phyloP scores from a whole-genome alignment of 37 sponge, comb jelly and placozoan genomes.

The Beroe ovata region DNA sequence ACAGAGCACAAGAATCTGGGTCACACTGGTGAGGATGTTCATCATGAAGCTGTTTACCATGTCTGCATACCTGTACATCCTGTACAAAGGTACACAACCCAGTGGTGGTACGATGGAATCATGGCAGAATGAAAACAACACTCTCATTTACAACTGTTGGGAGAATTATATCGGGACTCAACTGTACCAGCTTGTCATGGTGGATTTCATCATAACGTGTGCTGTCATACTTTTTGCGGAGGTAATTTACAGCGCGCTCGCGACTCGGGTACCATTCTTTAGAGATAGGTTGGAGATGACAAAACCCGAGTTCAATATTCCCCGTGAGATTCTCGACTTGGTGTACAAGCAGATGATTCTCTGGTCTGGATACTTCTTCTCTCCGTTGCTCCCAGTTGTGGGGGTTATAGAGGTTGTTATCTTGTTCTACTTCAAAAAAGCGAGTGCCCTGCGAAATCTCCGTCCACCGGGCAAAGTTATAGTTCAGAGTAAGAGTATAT shows the following conservation, averaged over 20 bases:
- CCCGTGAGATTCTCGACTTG: constrained; percentile 31
- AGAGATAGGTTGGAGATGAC: constrained; percentile 10
- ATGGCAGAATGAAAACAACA: background rate
- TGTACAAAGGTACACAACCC: constrained; percentile 7
- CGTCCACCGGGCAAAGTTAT: constrained; percentile 10
- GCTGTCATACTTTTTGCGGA: background rate
- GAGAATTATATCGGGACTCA: constrained; percentile 38
- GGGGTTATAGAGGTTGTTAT: constrained; percentile 16
- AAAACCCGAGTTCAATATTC: constrained; percentile 45
- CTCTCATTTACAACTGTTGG: constrained; percentile 54
- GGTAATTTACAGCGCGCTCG: background rate
- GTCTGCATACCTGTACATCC: constrained; percentile 34
- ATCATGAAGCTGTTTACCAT: constrained; percentile 49
- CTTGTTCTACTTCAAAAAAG: constrained; percentile 41
- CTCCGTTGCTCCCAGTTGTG: constrained; percentile 26
- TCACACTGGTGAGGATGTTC: constrained; percentile 54
- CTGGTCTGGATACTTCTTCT: constrained; percentile 48
- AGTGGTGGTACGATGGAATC: background rate
- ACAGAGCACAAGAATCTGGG: constrained; percentile 14
- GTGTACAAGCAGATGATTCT: constrained; percentile 61
- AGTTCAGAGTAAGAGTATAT: constrained; percentile 4
- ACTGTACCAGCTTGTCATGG: constrained; percentile 49
- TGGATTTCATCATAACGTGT: constrained; percentile 33
- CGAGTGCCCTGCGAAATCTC: constrained; percentile 3
- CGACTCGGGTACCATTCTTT: background rate